phyloP scores from a whole-genome alignment of 92 coral and sea anemone species.

The Porites divaricata region DNA sequence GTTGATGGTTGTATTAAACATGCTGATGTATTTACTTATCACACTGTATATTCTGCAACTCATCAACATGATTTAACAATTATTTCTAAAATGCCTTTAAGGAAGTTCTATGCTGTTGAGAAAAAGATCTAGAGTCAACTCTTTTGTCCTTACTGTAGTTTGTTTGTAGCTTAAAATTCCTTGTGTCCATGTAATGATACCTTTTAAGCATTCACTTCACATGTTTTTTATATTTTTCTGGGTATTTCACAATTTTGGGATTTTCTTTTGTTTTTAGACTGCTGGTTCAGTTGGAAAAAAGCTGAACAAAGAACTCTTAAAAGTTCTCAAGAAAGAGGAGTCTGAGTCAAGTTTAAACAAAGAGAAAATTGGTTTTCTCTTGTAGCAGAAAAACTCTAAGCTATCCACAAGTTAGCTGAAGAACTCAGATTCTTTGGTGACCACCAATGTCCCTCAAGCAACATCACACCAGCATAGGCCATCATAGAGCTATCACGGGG shows the following conservation, averaged over 20 bases:
- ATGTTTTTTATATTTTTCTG: not conserved
- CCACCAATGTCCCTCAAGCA: not conserved
- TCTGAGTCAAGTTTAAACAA: constrained; percentile 50
- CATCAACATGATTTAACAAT: not conserved
- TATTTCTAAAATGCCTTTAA: not conserved
- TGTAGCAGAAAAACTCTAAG: constrained; percentile 16
- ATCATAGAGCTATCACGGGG: not conserved
- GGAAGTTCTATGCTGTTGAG: no score
- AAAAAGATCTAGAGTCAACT: no score
- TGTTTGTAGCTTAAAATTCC: no score
- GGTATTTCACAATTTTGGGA: no score
- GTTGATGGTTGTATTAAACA: not conserved
- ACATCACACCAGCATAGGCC: not conserved
- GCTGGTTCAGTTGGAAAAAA: constrained; percentile 82
- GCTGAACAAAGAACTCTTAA: constrained; percentile 76
- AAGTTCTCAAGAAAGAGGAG: constrained; percentile 84
- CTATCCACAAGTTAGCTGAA: not conserved
- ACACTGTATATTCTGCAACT: not conserved
- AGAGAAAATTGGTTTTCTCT: constrained; percentile 88
- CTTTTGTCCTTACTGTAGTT: no score
- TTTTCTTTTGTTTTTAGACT: constrained; percentile 50
- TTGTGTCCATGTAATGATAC: no score
- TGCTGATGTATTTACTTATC: not conserved
- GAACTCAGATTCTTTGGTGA: not conserved
- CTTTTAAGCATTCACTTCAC: not conserved